Conservation (phyloP, 1,140 invertebrate species). For the Anagrus nilaparvatae region DNA sequence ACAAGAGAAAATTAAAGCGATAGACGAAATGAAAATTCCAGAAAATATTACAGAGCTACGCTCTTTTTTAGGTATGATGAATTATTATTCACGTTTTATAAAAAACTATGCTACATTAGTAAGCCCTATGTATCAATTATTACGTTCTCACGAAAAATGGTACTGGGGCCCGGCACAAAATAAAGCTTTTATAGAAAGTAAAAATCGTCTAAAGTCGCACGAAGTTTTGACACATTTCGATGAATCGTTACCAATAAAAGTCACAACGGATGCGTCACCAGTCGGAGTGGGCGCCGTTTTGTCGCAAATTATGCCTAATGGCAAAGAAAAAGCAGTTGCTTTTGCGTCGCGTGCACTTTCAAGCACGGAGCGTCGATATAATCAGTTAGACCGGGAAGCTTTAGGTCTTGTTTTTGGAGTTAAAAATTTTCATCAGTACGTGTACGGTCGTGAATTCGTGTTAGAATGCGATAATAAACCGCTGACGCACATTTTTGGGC, state of each 20-base stretch:
- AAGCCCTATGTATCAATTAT: too few relatives aligned
- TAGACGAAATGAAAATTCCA: constrained; percentile 20
- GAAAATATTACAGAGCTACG: constrained; percentile 14
- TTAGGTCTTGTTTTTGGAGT: background rate
- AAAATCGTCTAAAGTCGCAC: constrained; percentile 16
- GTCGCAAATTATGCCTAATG: constrained; percentile 2
- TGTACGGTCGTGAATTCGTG: constrained; percentile 1
- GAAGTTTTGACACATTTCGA: constrained; percentile 20
- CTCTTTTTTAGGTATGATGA: constrained; percentile 13
- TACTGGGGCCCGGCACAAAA: constrained; percentile 8
- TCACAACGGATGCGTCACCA: constrained; percentile 16
- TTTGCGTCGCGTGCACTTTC: constrained; percentile 2
- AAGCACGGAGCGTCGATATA: background rate
- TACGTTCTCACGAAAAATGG: background rate
- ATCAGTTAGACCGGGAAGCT: background rate
- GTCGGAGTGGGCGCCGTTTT: constrained; percentile 7
- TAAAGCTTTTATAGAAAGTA: constrained; percentile 12
- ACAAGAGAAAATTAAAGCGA: constrained; percentile 16
- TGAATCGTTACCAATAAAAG: constrained; percentile 14
- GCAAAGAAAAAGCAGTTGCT: constrained; percentile 1
- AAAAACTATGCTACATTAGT: too few relatives aligned
- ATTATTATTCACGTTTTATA: too few relatives aligned
- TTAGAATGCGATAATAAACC: constrained; percentile 28
- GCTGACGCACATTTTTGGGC: constrained; percentile 12
- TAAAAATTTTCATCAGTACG: background rate